Evolutionary conservation across 2,888 invertebrate species (phyloP).

Genomic region (Aspidiotus destructor): DNA sequence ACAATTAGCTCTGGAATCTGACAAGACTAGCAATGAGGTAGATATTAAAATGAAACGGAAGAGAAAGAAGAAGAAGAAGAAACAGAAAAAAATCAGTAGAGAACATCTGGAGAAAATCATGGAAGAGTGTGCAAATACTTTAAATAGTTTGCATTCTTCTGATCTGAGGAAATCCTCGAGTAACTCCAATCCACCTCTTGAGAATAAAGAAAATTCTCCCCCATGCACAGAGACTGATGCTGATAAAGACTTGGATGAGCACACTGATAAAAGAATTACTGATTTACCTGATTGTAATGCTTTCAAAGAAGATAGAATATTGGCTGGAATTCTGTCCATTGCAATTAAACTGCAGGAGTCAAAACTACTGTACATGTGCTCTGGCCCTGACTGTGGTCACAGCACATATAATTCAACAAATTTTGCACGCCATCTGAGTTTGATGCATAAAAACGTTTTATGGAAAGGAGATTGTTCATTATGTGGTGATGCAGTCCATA

Average conservation of each 20-base stretch:
- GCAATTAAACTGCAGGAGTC: neutral
- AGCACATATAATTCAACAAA: slow-evolving; percentile 7
- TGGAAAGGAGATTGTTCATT: neutral
- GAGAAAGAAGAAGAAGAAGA: too few species aligned
- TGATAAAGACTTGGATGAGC: neutral
- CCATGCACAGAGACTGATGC: neutral
- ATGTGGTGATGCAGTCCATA: neutral
- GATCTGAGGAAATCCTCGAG: too few species aligned
- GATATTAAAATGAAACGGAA: too few species aligned
- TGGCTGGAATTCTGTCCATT: slow-evolving; percentile 6
- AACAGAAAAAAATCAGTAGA: too few species aligned
- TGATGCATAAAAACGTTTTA: slow-evolving; percentile 11
- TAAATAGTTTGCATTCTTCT: too few species aligned
- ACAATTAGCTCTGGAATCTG: too few species aligned
- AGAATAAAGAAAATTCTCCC: too few species aligned
- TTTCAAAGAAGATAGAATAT: neutral
- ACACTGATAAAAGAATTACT: neutral
- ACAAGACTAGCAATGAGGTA: too few species aligned
- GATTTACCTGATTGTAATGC: neutral
- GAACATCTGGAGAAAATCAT: too few species aligned
- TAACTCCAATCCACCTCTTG: too few species aligned
- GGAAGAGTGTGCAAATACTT: too few species aligned
- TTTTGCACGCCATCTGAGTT: slow-evolving; percentile 12
- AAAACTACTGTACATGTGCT: slow-evolving; percentile 8
- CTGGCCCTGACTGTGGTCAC: neutral